phyloP scores from a whole-genome alignment of 37 sponge, comb jelly and placozoan genomes.

The Hexactinellida sp. region DNA sequence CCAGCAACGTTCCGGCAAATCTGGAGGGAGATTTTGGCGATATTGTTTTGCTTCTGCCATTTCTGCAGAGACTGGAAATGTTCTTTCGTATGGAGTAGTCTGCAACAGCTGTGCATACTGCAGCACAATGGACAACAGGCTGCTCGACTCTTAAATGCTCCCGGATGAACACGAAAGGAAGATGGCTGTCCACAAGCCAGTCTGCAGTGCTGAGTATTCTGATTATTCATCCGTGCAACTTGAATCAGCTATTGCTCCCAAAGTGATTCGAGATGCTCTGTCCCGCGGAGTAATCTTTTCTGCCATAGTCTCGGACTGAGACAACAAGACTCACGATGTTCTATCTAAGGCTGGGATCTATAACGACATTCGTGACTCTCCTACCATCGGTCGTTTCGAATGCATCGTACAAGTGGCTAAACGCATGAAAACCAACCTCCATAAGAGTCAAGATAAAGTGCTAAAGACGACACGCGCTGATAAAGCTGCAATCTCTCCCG shows the following conservation, averaged over 20 bases:
- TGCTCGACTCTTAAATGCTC: neutral
- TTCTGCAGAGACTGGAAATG: neutral
- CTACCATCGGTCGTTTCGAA: too few relatives aligned
- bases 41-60: neutral
- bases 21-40: neutral
- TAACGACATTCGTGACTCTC: neutral
- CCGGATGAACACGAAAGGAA: neutral
- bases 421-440: too few relatives aligned
- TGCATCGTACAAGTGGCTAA: too few relatives aligned
- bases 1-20: too few relatives aligned
- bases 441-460: too few relatives aligned
- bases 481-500: too few relatives aligned
- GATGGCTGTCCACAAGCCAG: neutral
- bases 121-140: neutral
- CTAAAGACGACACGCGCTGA: too few relatives aligned
- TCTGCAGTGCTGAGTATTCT: neutral
- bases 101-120: too few relatives aligned
- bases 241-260: neutral
- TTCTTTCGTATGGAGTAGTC: too few relatives aligned
- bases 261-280: too few relatives aligned
- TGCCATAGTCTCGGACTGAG: too few relatives aligned
- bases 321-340: neutral
- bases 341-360: neutral
- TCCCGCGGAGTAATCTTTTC: too few relatives aligned
- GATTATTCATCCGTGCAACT: neutral